Evolutionary conservation across 2,113 vertebrate species (phyloP), one percentile per base, ranked within the genome.

Genomic region (Dipodomys ordii): DNA sequence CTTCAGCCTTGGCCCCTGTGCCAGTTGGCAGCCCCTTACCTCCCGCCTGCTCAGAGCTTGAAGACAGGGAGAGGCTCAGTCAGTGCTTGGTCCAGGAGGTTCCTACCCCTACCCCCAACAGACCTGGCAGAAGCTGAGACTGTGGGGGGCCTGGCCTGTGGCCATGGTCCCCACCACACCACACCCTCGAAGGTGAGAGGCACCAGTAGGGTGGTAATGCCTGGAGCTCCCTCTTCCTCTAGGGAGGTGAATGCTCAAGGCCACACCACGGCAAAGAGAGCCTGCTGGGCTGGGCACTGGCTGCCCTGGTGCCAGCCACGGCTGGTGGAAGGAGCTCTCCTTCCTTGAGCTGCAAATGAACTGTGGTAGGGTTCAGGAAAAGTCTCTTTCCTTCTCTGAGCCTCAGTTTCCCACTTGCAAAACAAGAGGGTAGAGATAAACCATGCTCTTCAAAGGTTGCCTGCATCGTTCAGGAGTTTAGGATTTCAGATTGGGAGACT

Each of bases 51-150:
- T 91, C 72, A 44, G 80, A 92, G 73, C 57, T 20, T 84, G 80
- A 94, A 94, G 95, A 95, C 84, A 84, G 53, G 91, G 76, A 93
- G 83, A 22, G 60, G 57, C 96, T 96, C 89, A 95, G 89, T 83
- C 77, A 68, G 20, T 74, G 81, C 69, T 88, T 28, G 81, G 60
- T 83, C 62, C 27, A 49, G 87, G 81, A 86, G 80, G 62, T 13
- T 67, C 81, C 68, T 74, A 25, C 76, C 19, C 77, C 64, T 25
- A 81, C 53, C 15, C 53, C 57, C 39, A 71, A 86, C 11, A 77
- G 46, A 69, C 27, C 95, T 97, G 96, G 96, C 94, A 95, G 84
- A 60, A 27, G 32, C 78, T 82, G 78, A 60, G 94, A 87, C 92
- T 81, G 79, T 87, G 93, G 84, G 93, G 94, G 83, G 87, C 65